Base-by-base conservation (phyloP, 2,113 vertebrate genomes). In the Hippoglossus stenolepis region DNA sequence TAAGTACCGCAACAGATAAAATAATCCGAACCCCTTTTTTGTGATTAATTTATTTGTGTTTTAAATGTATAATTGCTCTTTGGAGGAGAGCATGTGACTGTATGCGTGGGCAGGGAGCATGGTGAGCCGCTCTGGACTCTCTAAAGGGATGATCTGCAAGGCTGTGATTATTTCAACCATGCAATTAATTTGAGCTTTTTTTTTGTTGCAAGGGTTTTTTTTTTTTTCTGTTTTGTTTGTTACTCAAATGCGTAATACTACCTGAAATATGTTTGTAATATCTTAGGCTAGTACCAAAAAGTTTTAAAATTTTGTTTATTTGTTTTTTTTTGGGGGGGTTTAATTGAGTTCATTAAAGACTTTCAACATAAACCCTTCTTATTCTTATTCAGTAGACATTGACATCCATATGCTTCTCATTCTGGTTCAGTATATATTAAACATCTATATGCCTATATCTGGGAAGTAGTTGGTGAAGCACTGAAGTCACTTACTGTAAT, bases 221-320 rank as follows among this genome's bases (percentile, higher is more conserved):
- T 53, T 88, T 69, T 53, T 76, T 67, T 11, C 53, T 69, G 47
- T 83, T 82, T 74, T 64, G 75, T 91, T 88, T 86, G 79, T 89
- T 87, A 84, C 84, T 87, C 63, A 75, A 74, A 81, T 82, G 80
- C 92, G 79, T 89, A 86, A 80, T 88, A 89, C 85, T 91, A 91
- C 88, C 89, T 91, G 83, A 87, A 89, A 89, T 88, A 89, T 85
- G 84, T 92, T 91, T 91, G 84, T 87, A 76, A 83, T 90, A 92
- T 92, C 77, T 86, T 94, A 93, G 91, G 86, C 89, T 90, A 92
- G 92, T 86, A 94, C 91, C 92, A 93, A 93, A 93, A 90, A 78
- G 66, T 78, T 91, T 88, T 84, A 75, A 73, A 28, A 59, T 70
- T 73, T 80, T 85, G 35, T 57, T 70, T 74, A 77, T 86, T 26